Conservation (phyloP, 2,797 vertebrate genomes). For the Epinephelus awoara region DNA sequence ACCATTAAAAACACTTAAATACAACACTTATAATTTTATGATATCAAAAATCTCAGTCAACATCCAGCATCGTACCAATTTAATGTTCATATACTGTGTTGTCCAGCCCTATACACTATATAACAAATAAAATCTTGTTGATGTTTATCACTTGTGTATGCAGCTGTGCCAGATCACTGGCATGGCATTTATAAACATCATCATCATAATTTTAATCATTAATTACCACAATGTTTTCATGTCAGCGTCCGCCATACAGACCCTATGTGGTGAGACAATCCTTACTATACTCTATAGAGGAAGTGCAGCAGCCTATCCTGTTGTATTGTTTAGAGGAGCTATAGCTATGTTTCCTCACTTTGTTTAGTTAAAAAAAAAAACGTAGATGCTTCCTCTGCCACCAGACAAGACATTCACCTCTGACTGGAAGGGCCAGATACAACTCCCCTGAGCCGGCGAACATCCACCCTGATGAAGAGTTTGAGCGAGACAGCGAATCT, state of each 20-base stretch:
- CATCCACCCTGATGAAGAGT: conserved; percentile 13
- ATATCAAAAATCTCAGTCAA: too few species aligned
- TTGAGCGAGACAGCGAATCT: not conserved
- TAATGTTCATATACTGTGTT: too few species aligned
- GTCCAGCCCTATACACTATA: not conserved
- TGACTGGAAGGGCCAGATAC: not conserved
- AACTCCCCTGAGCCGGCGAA: not conserved
- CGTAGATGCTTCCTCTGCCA: conserved; percentile 32
- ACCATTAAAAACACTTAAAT: too few species aligned
- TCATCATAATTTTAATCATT: not conserved
- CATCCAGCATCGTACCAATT: too few species aligned
- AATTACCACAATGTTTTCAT: not conserved
- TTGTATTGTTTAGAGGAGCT: conserved; percentile 61
- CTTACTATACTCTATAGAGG: conserved; percentile 43
- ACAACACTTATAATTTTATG: too few species aligned
- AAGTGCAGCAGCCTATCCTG: conserved; percentile 58
- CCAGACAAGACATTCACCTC: conserved; percentile 24
- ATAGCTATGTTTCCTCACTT: conserved; percentile 52
- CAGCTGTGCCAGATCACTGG: not conserved
- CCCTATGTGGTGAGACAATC: conserved; percentile 8
- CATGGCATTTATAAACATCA: not conserved
- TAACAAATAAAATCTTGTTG: not conserved
- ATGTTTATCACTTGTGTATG: not conserved
- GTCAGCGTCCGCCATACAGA: not conserved
- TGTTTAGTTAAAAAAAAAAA: conserved; percentile 31